These are phyloP conservation scores for Malurus elegans DNA, from an alignment of 2,113 vertebrate species.

Conservation along the genomic window DNA sequence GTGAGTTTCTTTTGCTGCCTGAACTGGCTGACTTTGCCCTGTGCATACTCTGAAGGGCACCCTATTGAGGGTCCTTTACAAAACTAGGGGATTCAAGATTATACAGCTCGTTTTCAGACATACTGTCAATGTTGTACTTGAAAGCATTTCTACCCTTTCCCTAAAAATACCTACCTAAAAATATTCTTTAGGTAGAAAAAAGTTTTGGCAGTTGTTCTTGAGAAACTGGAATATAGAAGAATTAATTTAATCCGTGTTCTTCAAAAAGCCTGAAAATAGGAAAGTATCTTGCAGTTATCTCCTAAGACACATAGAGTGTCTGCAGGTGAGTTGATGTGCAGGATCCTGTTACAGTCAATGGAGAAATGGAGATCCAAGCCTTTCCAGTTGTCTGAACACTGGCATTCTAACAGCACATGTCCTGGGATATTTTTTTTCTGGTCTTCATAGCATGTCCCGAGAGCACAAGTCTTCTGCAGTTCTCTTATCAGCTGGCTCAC, in stretches of 20 bases:
- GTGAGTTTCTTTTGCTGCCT: neutral
- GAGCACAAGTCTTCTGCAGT: neutral
- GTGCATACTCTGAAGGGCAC: neutral
- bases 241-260: neutral
- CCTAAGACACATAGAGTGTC: neutral
- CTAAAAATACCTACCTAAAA: no score
- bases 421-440: neutral
- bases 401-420: neutral
- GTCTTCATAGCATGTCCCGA: neutral
- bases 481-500: neutral
- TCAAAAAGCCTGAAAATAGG: neutral
- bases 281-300: neutral
- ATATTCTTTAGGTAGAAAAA: neutral
- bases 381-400: neutral
- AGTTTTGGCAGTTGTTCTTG: neutral
- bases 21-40: neutral
- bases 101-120: neutral
- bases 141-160: neutral
- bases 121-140: neutral
- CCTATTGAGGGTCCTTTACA: neutral
- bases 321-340: neutral
- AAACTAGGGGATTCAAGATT: neutral
- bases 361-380: neutral
- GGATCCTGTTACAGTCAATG: neutral
- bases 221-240: neutral